Evolutionary conservation across 2,888 invertebrate species (phyloP).

Genomic region (Orthosia gracilis): DNA sequence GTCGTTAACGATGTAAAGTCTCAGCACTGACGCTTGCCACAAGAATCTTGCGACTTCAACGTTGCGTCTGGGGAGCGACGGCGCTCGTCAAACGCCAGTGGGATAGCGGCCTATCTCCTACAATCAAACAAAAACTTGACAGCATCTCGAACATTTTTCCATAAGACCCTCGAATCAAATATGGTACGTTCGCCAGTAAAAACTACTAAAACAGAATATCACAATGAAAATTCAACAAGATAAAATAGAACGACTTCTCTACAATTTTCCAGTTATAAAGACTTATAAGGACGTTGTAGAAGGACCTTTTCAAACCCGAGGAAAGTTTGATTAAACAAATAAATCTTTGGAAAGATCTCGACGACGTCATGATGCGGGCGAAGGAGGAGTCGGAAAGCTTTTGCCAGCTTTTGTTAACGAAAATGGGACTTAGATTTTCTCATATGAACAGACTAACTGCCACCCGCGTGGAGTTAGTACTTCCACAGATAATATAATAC

Average conservation of each 20-base stretch:
- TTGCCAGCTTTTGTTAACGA: slow-evolving; percentile 32
- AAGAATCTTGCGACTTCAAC: no score
- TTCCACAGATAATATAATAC: no score
- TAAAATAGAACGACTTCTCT: background rate
- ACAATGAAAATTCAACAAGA: background rate
- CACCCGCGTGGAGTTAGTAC: no score
- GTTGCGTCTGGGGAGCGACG: no score
- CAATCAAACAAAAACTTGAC: no score
- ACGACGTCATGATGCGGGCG: slow-evolving; percentile 43
- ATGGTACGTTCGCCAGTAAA: background rate
- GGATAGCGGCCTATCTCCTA: no score
- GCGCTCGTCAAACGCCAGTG: no score
- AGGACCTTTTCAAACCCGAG: slow-evolving; percentile 9
- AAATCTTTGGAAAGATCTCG: slow-evolving; percentile 39
- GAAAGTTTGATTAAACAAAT: slow-evolving; percentile 49
- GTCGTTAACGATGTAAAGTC: no score
- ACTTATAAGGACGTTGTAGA: slow-evolving; percentile 22
- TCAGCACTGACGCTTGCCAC: no score
- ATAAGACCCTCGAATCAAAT: background rate
- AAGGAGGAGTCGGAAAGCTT: slow-evolving; percentile 28
- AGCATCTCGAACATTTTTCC: background rate
- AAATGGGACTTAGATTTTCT: slow-evolving; percentile 21
- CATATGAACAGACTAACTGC: background rate
- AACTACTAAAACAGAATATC: background rate
- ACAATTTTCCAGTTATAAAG: slow-evolving; percentile 24